phyloP scores from a whole-genome alignment of 1,140 invertebrate genomes.

The Cephus cinctus region DNA sequence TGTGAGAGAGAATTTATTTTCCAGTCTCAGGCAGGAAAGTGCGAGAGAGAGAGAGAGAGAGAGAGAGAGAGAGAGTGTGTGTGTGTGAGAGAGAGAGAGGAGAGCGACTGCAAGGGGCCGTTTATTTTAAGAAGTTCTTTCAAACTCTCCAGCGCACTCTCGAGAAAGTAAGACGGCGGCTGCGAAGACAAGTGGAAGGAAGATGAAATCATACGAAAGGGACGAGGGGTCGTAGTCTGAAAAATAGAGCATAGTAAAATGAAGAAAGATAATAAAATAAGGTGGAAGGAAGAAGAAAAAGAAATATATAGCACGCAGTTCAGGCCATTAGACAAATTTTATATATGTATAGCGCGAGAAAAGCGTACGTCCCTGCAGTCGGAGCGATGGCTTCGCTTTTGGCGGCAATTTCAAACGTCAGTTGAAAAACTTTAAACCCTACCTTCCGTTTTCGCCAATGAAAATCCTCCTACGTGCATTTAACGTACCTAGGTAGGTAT shows the following conservation, averaged over 20 bases:
- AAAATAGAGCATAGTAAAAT: conserved; percentile 6
- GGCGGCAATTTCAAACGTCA: too few relatives aligned
- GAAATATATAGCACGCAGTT: conserved; percentile 15
- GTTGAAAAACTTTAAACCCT: too few relatives aligned
- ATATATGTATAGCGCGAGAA: conserved; percentile 40
- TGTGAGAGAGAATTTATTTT: conserved; percentile 26
- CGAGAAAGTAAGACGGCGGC: conserved; percentile 5
- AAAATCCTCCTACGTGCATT: too few relatives aligned
- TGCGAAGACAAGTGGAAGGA: conserved; percentile 3
- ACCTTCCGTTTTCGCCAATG: too few relatives aligned
- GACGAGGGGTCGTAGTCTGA: conserved; percentile 15
- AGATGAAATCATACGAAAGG: conserved; percentile 17
- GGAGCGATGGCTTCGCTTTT: too few relatives aligned
- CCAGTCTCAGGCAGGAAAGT: conserved; percentile 1
- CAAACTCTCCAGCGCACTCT: conserved; percentile 33
- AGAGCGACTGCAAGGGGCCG: conserved; percentile 20
- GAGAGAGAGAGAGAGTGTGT: neutral
- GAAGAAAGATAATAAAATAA: conserved; percentile 8
- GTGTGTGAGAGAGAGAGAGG: neutral
- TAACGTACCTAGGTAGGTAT: too few relatives aligned
- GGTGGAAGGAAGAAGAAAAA: conserved; percentile 2
- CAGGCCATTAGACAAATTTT: conserved; percentile 51
- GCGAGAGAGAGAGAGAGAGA: neutral
- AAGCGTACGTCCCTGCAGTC: conserved; percentile 33
- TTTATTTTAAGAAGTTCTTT: conserved; percentile 51